These are phyloP conservation scores for Aphodius granarius DNA, from an alignment of 2,888 invertebrate genomes.

Conservation along the genomic window DNA sequence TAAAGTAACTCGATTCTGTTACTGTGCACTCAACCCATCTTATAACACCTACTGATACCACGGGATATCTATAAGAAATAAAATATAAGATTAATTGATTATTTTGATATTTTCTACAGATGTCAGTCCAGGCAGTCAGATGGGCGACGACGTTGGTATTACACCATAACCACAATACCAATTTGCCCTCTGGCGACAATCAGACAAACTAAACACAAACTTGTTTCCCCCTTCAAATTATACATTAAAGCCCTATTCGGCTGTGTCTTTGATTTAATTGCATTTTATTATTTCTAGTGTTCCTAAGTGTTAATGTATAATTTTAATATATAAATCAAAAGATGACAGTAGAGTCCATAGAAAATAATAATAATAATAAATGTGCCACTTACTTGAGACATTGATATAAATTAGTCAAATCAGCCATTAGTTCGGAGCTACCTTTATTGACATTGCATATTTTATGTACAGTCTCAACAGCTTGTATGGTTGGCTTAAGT, in stretches of 20 bases:
- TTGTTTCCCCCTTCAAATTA: too few species aligned
- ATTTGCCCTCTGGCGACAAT: not conserved
- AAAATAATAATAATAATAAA: constrained; percentile 7
- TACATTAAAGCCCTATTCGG: too few species aligned
- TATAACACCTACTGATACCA: constrained; percentile 91
- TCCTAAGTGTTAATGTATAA: too few species aligned
- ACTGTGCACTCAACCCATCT: constrained; percentile 96
- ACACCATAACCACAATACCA: too few species aligned
- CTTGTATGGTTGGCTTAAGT: constrained; percentile 85
- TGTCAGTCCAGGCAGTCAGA: too few species aligned
- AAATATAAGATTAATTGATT: constrained; percentile 7
- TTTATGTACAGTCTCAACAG: constrained; percentile 90
- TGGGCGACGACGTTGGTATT: too few species aligned
- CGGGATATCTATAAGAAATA: constrained; percentile 74
- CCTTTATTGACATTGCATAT: constrained; percentile 91
- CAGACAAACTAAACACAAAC: too few species aligned
- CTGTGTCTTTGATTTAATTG: too few species aligned
- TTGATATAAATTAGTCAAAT: constrained; percentile 86
- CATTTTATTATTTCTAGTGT: not conserved
- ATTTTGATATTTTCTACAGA: too few species aligned
- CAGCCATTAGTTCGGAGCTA: constrained; percentile 90
- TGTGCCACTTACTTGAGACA: constrained; percentile 81
- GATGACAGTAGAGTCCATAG: too few species aligned
- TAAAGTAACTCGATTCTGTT: constrained; percentile 94
- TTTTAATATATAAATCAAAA: too few species aligned